These are phyloP conservation scores for Morphnarchus princeps DNA, from an alignment of 2,113 vertebrate genomes.

Conservation along the genomic window DNA sequence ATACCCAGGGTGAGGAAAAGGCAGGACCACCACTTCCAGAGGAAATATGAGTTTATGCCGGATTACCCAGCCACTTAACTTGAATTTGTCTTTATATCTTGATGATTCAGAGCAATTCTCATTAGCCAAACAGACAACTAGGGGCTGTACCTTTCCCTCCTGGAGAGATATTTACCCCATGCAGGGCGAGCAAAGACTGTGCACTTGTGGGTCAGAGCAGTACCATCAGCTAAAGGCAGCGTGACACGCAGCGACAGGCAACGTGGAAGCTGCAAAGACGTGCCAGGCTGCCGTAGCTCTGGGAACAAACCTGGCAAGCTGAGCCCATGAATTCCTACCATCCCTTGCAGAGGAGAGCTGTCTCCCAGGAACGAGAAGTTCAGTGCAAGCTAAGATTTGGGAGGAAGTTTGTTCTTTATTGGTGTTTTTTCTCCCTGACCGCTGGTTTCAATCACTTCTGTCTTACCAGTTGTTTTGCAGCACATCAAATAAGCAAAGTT, in stretches of 20 bases:
- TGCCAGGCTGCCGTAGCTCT: neutral
- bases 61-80: neutral
- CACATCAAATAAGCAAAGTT: neutral
- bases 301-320: neutral
- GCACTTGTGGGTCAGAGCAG: neutral
- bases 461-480: neutral
- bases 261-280: neutral
- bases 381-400: neutral
- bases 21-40: neutral
- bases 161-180: neutral
- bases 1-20: neutral
- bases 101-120: neutral
- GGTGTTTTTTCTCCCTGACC: neutral
- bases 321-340: neutral
- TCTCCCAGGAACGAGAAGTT: neutral
- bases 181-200: neutral
- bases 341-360: neutral
- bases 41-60: neutral
- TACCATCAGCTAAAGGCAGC: neutral
- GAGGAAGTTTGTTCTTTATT: neutral
- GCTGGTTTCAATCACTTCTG: neutral
- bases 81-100: neutral
- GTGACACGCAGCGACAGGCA: fast-evolving
- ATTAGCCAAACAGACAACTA: neutral
- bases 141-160: neutral